Evolutionary conservation across 2,113 vertebrate species (phyloP), one percentile per base, ranked within the genome.

Genomic region (Sisor rabdophorus): DNA sequence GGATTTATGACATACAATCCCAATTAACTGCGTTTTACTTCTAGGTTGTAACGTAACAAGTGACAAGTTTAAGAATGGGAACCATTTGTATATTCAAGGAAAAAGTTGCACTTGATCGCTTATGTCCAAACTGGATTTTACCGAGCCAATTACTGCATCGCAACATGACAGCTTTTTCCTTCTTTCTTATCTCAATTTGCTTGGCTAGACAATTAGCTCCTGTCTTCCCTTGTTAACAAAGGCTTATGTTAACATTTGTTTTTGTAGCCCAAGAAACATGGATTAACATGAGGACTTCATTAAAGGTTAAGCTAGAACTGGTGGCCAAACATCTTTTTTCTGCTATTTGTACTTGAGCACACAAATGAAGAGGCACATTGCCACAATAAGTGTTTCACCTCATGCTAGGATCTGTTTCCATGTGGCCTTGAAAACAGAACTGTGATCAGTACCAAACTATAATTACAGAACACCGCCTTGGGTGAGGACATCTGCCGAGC

Each of bases 401-500:
- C 47, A 26, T 55, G 48, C 44, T 72, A 20, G 47, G 40, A n/a
- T 55, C 63, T 40, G 44, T 44, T 78, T 63, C 16, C 32, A 36
- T 12, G 54, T 19, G 24, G 77, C 73, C 52, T 69, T 68, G 69
- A 79, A 63, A 79, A 75, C 75, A 70, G 59, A 76, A 47, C 48
- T 58, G n/a, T 63, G 44, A 76, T 67, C 73, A 63, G 73, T 54
- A 36, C 58, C 53, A 79, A 36, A 68, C 76, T 79, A 76, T 73
- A 61, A 82, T 79, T 79, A 72, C 60, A 40, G 70, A 72, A 58
- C 30, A 70, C 61, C 79, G 81, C 81, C 78, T 26, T 55, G 65
- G 81, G 74, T 79, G 77, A 79, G 73, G 78, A 82, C 81, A 82
- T 79, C 81, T 79, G 81, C 74, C 74, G 77, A 76, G 77, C 68